Base-by-base conservation (phyloP, 2,797 vertebrate species). In the Oceanodroma leucorhoa region DNA sequence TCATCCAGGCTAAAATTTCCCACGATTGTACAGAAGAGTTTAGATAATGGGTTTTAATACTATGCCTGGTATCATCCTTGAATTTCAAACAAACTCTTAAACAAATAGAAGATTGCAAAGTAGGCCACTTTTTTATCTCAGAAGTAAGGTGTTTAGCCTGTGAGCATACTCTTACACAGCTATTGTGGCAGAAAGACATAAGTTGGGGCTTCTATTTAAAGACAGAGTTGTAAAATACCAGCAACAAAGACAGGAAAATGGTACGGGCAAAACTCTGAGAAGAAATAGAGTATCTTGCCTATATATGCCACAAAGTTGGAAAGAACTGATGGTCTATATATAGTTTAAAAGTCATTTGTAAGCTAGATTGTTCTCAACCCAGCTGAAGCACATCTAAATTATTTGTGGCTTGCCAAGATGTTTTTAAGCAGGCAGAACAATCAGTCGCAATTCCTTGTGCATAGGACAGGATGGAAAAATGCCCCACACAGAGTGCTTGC, bases 341-440 rank as follows among this genome's bases (percentile, higher is more conserved):
- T 66, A 94, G 65, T 54, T 86, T 78, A 70, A 62, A 69, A 94
- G 51, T 26, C 2, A 30, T 76, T 76, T 64, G 36, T 54, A 90
- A 94, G 9, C 51, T 60, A 89, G 57, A 91, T 21, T 72, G 81
- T 83, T 82, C 81, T 72, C 66, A 87, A 45, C 6, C 19, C 50
- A 87, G 57, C 14, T 57, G 45, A 92, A 91, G 55, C 55, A 87
- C 43, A 62, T 70, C 53, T 58, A 13, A 93, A 83, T 65, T 62
- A 79, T 82, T 45, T 94, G 51, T 26, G 40, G 80, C 57, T 91
- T 70, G 46, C 55, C 66, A 87, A 90, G 29, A 85, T 21, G 50
- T 57, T 89, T 88, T 71, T 34, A 88, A 85, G 61, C 43, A 93
- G 40, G 54, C 61, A 95, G 77, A 92, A 96, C 76, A 90, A 81